Conservation (phyloP, 2,797 vertebrate species). For the Paratrypauchen microcephalus region DNA sequence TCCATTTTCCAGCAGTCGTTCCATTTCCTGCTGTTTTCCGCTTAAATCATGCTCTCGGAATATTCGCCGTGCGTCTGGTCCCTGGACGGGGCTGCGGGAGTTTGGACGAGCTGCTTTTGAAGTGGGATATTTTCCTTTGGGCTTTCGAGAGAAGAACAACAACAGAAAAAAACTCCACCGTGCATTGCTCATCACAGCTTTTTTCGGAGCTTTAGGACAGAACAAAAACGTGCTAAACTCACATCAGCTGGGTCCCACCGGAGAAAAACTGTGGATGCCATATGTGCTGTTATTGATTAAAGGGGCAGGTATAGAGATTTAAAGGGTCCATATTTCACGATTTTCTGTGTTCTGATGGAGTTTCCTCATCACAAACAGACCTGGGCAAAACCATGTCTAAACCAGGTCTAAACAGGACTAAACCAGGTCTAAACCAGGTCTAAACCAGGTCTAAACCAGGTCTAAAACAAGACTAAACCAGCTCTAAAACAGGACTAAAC, state of each 20-base stretch:
- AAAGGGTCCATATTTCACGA: too few relatives aligned
- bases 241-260: slow-evolving; percentile 2
- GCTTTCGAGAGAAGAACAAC: slow-evolving; percentile 21
- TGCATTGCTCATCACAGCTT: slow-evolving; percentile 29
- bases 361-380: too few relatives aligned
- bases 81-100: slow-evolving; percentile 31
- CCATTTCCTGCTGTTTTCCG: not conserved
- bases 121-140: slow-evolving; percentile 38
- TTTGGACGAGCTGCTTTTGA: slow-evolving; percentile 34
- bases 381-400: too few relatives aligned
- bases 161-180: slow-evolving; percentile 6
- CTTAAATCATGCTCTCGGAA: not conserved
- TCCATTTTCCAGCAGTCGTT: not conserved
- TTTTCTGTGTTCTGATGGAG: too few relatives aligned
- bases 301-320: too few relatives aligned
- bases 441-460: too few relatives aligned
- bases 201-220: slow-evolving; percentile 1
- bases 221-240: slow-evolving; percentile 1
- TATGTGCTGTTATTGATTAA: not conserved
- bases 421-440: too few relatives aligned
- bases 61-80: not conserved
- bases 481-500: too few relatives aligned
- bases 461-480: too few relatives aligned
- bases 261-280: not conserved
- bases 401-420: too few relatives aligned